Conservation (phyloP, 2,797 vertebrate genomes). For the Podarcis lilfordi region DNA sequence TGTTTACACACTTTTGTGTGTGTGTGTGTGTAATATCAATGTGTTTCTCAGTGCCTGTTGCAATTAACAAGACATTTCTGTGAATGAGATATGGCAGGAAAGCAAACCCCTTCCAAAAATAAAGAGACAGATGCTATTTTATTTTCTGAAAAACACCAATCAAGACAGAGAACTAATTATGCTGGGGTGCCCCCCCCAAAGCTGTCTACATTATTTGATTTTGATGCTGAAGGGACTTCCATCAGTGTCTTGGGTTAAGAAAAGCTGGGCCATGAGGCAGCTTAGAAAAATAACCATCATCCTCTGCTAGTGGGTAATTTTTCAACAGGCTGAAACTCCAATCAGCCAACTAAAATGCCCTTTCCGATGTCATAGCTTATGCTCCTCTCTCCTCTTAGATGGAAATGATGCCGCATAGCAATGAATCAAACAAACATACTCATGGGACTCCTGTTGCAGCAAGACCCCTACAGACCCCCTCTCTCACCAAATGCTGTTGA, state of each 20-base stretch:
- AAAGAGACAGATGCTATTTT: constrained; percentile 50
- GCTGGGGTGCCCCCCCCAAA: not conserved
- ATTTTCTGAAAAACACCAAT: constrained; percentile 35
- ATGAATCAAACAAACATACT: not conserved
- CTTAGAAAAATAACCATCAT: not conserved
- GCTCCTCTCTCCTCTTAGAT: not conserved
- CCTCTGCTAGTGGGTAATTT: not conserved
- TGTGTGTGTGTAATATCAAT: not conserved
- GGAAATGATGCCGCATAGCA: not conserved
- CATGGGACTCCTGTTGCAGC: not conserved
- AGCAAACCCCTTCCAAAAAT: constrained; percentile 44
- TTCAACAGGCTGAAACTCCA: not conserved
- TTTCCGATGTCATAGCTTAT: not conserved
- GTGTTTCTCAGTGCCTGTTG: constrained; percentile 54
- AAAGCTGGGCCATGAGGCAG: constrained; percentile 13
- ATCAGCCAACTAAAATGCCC: constrained; percentile 24
- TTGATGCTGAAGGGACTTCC: not conserved
- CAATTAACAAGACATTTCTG: constrained; percentile 43
- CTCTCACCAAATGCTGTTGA: not conserved
- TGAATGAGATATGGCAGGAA: constrained; percentile 45
- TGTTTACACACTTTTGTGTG: constrained; percentile 60
- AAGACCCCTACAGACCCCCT: not conserved
- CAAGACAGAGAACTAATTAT: constrained; percentile 28
- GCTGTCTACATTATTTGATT: constrained; percentile 13
- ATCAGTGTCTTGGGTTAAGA: not conserved